Evolutionary conservation across 2,797 vertebrate species (phyloP).

Genomic region (Pseudochromis fuscus): DNA sequence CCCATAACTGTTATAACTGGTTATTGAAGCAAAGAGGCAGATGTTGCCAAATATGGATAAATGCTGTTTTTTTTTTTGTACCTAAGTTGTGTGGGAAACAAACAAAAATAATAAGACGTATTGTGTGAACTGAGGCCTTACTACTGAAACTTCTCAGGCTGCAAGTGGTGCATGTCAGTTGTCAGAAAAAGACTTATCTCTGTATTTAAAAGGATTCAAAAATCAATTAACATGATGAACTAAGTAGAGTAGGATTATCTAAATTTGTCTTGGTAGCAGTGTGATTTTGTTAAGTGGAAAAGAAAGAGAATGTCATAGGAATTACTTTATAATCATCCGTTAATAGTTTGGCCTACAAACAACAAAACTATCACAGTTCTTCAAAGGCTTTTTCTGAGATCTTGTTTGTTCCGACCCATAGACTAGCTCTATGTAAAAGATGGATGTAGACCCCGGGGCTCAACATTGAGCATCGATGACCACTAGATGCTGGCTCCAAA

Average conservation of each 20-base stretch:
- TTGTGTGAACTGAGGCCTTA: neutral
- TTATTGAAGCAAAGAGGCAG: neutral
- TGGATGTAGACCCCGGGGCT: no score
- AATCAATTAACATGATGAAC: neutral
- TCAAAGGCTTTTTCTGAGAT: no score
- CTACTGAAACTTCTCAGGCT: neutral
- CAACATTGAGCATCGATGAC: no score
- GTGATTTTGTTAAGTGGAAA: neutral
- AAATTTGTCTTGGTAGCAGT: neutral
- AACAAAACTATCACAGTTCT: no score
- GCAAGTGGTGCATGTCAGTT: neutral
- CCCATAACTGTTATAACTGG: no score
- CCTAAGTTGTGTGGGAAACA: neutral
- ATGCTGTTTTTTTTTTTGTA: neutral
- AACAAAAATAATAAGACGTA: neutral
- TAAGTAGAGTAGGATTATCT: neutral
- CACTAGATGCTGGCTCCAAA: no score
- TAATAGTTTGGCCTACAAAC: no score
- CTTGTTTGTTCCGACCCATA: no score
- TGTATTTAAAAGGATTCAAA: neutral
- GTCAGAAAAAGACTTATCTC: neutral
- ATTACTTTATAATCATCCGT: no score
- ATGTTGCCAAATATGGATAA: neutral
- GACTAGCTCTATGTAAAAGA: no score
- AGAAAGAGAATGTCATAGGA: no score